Evolutionary conservation across 2,113 vertebrate species (phyloP).

Genomic region (Numida meleagris): DNA sequence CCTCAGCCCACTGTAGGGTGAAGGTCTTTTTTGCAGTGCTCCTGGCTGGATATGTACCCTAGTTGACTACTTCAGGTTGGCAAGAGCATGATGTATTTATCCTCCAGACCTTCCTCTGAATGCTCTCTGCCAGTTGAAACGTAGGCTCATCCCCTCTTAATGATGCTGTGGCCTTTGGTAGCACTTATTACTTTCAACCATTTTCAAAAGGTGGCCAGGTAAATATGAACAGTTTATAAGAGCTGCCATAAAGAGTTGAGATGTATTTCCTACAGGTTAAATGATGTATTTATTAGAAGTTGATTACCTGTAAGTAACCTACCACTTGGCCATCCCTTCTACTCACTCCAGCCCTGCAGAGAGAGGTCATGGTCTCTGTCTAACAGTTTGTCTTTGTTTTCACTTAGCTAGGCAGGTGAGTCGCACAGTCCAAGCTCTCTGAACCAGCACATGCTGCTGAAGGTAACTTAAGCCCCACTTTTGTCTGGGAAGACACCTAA

Average conservation of each 20-base stretch:
- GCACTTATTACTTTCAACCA: not conserved
- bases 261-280: not conserved
- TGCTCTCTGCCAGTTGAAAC: not conserved
- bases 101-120: not conserved
- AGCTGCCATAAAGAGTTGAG: not conserved
- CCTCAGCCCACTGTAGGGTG: not conserved
- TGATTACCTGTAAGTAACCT: not conserved
- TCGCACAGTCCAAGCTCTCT: not conserved
- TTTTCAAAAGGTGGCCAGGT: not conserved
- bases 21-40: slow-evolving; percentile 30
- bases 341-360: fast-evolving
- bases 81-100: not conserved
- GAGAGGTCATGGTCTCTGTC: not conserved
- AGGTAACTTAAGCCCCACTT: not conserved
- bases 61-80: not conserved
- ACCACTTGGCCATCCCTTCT: not conserved
- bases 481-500: not conserved
- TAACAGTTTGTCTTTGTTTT: not conserved
- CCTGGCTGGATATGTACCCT: not conserved
- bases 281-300: not conserved
- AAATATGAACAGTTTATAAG: not conserved
- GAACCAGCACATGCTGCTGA: not conserved
- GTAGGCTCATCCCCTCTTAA: fast-evolving
- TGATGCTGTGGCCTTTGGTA: not conserved
- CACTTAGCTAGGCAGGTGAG: not conserved